A percentile compares a stretch with the other conserved stretches of the same genome.
phyloP scores from a whole-genome alignment of 2,797 vertebrate species.

The Aselliscus stoliczkanus region DNA sequence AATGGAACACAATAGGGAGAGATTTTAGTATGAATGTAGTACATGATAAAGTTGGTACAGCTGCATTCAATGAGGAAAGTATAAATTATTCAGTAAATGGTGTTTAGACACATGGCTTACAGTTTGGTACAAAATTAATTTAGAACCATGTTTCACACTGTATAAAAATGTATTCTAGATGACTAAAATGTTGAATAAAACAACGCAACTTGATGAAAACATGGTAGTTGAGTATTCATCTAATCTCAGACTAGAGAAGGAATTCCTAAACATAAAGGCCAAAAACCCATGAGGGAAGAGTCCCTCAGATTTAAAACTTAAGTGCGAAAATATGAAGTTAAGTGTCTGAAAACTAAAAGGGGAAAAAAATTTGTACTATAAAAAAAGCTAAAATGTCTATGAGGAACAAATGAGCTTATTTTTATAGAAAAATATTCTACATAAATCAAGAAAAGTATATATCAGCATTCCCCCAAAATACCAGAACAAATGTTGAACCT shows the following conservation, averaged over 20 bases:
- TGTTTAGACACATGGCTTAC: background rate
- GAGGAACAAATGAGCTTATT: background rate
- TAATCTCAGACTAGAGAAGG: background rate
- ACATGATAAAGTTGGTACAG: background rate
- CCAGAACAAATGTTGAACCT: background rate
- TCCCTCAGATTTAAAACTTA: background rate
- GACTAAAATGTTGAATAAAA: background rate
- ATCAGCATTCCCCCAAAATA: background rate
- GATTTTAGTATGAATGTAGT: background rate
- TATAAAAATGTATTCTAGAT: background rate
- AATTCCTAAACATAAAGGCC: background rate
- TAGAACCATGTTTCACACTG: background rate
- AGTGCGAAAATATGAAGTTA: background rate
- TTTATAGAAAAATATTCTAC: background rate
- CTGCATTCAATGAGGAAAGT: background rate
- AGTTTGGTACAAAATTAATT: background rate
- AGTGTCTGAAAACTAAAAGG: background rate
- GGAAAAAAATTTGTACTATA: background rate
- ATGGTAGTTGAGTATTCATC: background rate
- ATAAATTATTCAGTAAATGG: background rate
- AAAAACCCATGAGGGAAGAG: background rate
- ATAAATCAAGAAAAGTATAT: background rate
- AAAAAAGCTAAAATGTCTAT: background rate
- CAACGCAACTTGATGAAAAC: constrained; percentile 2
- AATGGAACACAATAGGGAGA: background rate